Conservation (phyloP, 2,888 invertebrate species). For the Bombylius major region DNA sequence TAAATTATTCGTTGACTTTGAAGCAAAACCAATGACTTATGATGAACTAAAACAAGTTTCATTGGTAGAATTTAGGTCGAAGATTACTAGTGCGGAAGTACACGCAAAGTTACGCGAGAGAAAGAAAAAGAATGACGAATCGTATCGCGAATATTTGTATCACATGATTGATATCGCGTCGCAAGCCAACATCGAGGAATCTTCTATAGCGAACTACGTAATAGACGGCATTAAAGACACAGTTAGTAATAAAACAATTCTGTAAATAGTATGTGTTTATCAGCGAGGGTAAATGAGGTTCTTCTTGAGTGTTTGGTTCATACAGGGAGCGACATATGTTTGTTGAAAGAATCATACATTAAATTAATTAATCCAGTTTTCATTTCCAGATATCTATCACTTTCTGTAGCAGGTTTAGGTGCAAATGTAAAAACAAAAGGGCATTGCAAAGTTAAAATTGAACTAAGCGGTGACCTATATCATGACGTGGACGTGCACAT, state of each 20-base stretch:
- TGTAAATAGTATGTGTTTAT: no score
- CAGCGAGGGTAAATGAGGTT: no score
- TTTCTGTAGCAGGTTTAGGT: no score
- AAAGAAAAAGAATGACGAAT: slow-evolving; percentile 4
- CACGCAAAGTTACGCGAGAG: slow-evolving; percentile 4
- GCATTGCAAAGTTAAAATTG: no score
- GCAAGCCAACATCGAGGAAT: slow-evolving; percentile 5
- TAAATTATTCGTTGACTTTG: slow-evolving; percentile 4
- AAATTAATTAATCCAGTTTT: no score
- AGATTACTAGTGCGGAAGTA: slow-evolving; percentile 3
- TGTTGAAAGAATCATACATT: no score
- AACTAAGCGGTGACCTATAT: no score
- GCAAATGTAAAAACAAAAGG: no score
- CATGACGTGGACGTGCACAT: no score
- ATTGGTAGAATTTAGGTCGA: slow-evolving; percentile 1
- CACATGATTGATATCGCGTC: slow-evolving; percentile 8
- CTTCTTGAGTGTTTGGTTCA: no score
- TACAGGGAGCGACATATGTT: no score
- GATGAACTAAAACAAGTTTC: slow-evolving; percentile 1
- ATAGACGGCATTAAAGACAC: slow-evolving; percentile 8
- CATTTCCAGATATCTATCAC: no score
- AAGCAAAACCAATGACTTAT: slow-evolving; percentile 6
- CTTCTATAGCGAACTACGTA: slow-evolving; percentile 9
- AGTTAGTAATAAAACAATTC: slow-evolving; percentile 4
- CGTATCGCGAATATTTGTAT: slow-evolving; percentile 9